Evolutionary conservation across 2,113 vertebrate species (phyloP).

Genomic region (Mugil cephalus): DNA sequence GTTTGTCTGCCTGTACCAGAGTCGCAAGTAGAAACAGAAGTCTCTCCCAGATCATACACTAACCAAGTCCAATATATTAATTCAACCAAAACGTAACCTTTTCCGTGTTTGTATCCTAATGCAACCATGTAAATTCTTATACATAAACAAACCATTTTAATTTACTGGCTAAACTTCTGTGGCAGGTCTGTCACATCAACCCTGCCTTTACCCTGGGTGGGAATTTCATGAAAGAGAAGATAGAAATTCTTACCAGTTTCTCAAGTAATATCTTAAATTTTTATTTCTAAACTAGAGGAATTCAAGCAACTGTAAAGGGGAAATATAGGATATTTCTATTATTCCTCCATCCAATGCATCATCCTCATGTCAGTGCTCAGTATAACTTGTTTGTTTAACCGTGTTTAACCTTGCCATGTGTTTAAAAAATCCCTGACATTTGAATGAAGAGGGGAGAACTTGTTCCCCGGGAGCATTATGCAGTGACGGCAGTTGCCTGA

Average conservation of each 20-base stretch:
- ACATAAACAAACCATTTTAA: neutral
- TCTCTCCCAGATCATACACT: too few species aligned
- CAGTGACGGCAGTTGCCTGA: slow-evolving; percentile 34
- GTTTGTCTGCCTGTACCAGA: neutral
- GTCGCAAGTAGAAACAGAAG: neutral
- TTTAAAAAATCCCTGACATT: slow-evolving; percentile 29
- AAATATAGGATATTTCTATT: neutral
- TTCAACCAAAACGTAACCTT: neutral
- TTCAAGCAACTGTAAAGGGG: too few species aligned
- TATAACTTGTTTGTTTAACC: slow-evolving; percentile 25
- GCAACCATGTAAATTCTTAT: neutral
- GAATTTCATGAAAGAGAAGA: neutral
- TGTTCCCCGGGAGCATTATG: slow-evolving; percentile 26
- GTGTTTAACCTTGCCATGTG: slow-evolving; percentile 50
- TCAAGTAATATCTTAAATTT: too few species aligned
- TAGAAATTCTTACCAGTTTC: too few species aligned
- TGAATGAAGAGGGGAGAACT: slow-evolving; percentile 36
- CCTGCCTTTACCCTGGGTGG: neutral
- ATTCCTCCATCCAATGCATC: neutral
- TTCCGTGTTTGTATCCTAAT: neutral
- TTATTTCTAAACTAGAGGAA: too few species aligned
- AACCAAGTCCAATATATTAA: neutral
- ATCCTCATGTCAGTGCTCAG: neutral
- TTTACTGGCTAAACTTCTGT: neutral
- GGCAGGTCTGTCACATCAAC: neutral